phyloP scores from a whole-genome alignment of 64 coral and sea anemone species.

The Hydrozoanthus tunicans region DNA sequence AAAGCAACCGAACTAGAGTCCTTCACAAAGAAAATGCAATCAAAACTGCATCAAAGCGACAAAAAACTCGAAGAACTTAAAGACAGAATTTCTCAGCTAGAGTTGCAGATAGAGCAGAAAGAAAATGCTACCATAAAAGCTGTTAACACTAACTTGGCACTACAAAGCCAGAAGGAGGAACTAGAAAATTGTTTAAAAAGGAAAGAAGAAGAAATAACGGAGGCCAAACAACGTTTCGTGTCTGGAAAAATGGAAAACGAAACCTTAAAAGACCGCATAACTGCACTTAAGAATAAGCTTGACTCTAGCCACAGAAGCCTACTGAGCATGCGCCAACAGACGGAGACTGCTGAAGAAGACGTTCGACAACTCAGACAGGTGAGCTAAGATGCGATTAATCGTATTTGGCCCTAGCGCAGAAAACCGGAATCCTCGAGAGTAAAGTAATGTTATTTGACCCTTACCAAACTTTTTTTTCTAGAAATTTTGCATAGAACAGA shows the following conservation, averaged over 20 bases:
- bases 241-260: constrained; percentile 18
- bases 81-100: neutral
- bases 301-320: neutral
- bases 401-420: too few species aligned
- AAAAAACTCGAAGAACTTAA: neutral
- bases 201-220: neutral
- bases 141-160: neutral
- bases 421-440: too few species aligned
- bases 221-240: constrained; percentile 6
- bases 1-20: constrained; percentile 4
- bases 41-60: constrained; percentile 17
- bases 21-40: neutral
- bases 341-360: constrained; percentile 26
- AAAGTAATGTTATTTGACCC: too few species aligned
- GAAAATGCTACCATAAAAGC: neutral
- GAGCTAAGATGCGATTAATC: neutral
- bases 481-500: too few species aligned
- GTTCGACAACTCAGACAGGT: constrained; percentile 18
- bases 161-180: constrained; percentile 20
- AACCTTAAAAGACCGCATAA: neutral
- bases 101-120: constrained; percentile 4
- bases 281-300: constrained; percentile 43
- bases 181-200: neutral
- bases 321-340: constrained; percentile 27
- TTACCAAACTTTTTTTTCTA: too few species aligned